These are phyloP conservation scores for Syngnathus floridae DNA, from an alignment of 2,113 vertebrate genomes.

Conservation along the genomic window DNA sequence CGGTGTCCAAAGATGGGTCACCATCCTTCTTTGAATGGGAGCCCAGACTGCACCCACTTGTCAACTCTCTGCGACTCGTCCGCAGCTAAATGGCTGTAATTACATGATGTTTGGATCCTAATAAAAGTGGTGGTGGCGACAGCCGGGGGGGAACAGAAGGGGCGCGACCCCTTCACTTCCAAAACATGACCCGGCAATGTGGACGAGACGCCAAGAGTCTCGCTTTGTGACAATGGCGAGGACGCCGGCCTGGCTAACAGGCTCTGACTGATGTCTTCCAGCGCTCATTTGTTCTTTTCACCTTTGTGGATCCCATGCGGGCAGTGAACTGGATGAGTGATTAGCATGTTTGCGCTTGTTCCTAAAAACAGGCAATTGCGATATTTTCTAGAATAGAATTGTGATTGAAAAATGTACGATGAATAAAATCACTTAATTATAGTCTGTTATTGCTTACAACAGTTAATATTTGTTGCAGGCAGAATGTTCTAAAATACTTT, in stretches of 20 bases:
- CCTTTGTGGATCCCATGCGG: constrained; percentile 26
- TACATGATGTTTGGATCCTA: constrained; percentile 59
- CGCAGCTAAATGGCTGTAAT: constrained; percentile 60
- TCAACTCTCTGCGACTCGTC: constrained; percentile 34
- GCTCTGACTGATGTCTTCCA: constrained; percentile 54
- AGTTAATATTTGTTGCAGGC: background rate
- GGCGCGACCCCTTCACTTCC: constrained; percentile 57
- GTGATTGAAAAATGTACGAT: no score
- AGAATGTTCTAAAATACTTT: background rate
- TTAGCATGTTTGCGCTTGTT: background rate
- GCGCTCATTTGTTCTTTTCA: constrained; percentile 46
- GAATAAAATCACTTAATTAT: no score
- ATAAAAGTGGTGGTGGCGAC: constrained; percentile 21
- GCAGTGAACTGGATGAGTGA: background rate
- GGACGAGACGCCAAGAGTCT: constrained; percentile 39
- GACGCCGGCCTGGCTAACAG: constrained; percentile 50
- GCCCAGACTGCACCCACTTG: constrained; percentile 45
- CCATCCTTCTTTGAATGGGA: constrained; percentile 34
- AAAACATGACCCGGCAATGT: constrained; percentile 62
- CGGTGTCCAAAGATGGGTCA: constrained; percentile 41
- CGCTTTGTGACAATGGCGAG: constrained; percentile 45
- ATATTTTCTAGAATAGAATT: no score
- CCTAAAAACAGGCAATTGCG: background rate
- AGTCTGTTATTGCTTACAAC: no score
- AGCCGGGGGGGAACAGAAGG: constrained; percentile 37